Conservation (phyloP, 2,797 vertebrate genomes). For the Melanotaenia trifasciata region DNA sequence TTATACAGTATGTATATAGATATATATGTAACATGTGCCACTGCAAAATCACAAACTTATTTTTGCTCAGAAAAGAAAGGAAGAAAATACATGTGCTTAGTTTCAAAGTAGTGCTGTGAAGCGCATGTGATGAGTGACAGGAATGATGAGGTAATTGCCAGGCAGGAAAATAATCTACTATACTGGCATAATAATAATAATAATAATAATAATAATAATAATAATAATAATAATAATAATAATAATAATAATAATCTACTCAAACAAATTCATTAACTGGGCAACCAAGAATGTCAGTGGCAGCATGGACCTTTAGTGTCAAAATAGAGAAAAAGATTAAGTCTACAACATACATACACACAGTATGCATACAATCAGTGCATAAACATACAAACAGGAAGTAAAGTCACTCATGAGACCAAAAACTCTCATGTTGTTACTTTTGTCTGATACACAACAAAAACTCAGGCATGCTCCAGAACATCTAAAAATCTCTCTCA, state of each 20-base stretch:
- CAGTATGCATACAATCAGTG: slow-evolving; percentile 67
- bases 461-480: slow-evolving; percentile 65
- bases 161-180: slow-evolving; percentile 76
- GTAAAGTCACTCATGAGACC: slow-evolving; percentile 55
- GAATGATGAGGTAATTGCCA: slow-evolving; percentile 91
- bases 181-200: slow-evolving; percentile 42
- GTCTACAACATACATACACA: slow-evolving; percentile 60
- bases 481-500: slow-evolving; percentile 36
- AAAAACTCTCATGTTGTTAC: slow-evolving; percentile 56
- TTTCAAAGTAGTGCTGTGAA: slow-evolving; percentile 81
- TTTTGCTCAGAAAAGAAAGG: slow-evolving; percentile 78
- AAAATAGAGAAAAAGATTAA: slow-evolving; percentile 71
- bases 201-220: slow-evolving; percentile 42
- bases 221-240: slow-evolving; percentile 46
- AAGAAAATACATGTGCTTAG: slow-evolving; percentile 75
- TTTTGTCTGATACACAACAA: slow-evolving; percentile 63
- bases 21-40: slow-evolving; percentile 90
- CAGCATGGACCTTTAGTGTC: slow-evolving; percentile 79
- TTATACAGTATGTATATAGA: slow-evolving; percentile 80
- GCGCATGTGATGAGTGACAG: slow-evolving; percentile 72
- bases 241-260: slow-evolving; percentile 45
- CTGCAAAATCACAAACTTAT: slow-evolving; percentile 87
- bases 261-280: slow-evolving; percentile 55
- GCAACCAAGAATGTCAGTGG: slow-evolving; percentile 71
- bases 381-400: slow-evolving; percentile 73